Base-by-base conservation (phyloP, 2,113 vertebrate species). In the Aegithalos caudatus region DNA sequence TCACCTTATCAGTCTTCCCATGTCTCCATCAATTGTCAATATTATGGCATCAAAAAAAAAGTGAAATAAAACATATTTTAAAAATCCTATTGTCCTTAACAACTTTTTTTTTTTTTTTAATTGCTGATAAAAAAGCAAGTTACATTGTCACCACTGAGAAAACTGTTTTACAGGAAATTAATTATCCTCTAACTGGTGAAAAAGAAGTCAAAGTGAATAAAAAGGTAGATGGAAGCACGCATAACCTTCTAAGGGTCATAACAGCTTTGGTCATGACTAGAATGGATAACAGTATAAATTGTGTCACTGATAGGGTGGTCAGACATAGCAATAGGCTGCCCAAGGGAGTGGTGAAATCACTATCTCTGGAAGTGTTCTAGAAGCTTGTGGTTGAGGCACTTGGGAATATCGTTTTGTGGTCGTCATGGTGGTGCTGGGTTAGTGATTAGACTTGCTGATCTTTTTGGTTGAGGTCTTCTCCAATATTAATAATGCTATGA, bases 351-450 rank as follows among this genome's bases (percentile, higher is more conserved):
- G 13, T 45, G 9, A 35, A 60, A n/a, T 45, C 16, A 31, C 21
- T 17, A 38, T 18, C 16, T 21, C 45, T n/a, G 29, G 33, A 38
- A 60, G 19, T 24, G 15, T 45, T 74, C 12, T 27, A n/a, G 24
- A 38, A 67, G 2, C 3, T 22, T 37, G 9, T 50, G 42, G 6
- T 27, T 72, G 31, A 40, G 18, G 12, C 4, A 24, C 13, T 38
- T 51, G 15, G 15, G 33, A 38, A n/a, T n/a, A n/a, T 3, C 19
- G 11, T 58, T 73, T 66, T 45, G 20, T 89, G 53, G 38, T 22
- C 20, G 20, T n/a, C 11, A n/a, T 0, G 0, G 5, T n/a, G 23
- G 6, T 24, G 4, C 12, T n/a, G 16, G 23, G 7, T 66, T 38
- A 38, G 17, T 51, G 22, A 18, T 16, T 45, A 23, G 15, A 66